Conservation (phyloP, 2,113 vertebrate genomes). For the Sebastes schlegelii region DNA sequence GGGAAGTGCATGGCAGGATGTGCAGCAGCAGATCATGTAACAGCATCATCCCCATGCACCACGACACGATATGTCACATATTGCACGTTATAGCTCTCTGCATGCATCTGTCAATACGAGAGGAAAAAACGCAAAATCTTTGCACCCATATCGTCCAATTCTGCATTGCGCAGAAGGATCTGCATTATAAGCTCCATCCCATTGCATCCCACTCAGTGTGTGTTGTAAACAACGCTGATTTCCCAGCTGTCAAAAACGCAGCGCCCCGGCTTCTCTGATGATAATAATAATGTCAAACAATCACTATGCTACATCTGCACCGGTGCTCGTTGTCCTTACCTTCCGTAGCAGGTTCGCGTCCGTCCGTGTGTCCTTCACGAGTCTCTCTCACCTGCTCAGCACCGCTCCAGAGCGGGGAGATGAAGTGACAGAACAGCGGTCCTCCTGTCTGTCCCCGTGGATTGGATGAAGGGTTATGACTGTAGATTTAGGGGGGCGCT, state of each 20-base stretch:
- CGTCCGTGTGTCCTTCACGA: constrained; percentile 75
- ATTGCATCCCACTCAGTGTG: constrained; percentile 50
- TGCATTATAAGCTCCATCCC: constrained; percentile 39
- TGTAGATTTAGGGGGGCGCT: constrained; percentile 66
- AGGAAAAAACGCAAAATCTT: neutral
- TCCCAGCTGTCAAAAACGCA: constrained; percentile 62
- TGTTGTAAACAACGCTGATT: constrained; percentile 68
- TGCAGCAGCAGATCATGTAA: constrained; percentile 54
- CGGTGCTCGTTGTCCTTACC: constrained; percentile 71
- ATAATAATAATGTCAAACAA: constrained; percentile 16
- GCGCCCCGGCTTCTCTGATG: constrained; percentile 15
- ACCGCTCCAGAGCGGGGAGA: constrained; percentile 69
- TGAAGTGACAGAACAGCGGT: constrained; percentile 70
- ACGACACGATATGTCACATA: constrained; percentile 27
- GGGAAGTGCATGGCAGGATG: constrained; percentile 38
- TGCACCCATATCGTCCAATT: constrained; percentile 14
- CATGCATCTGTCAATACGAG: constrained; percentile 4
- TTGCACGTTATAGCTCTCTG: neutral
- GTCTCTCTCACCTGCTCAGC: constrained; percentile 76
- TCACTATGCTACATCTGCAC: neutral
- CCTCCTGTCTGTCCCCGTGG: constrained; percentile 45
- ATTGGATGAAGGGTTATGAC: constrained; percentile 70
- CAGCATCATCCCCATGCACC: constrained; percentile 33
- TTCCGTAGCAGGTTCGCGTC: constrained; percentile 61
- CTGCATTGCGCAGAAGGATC: constrained; percentile 79